Conservation (phyloP, 2,113 vertebrate species). For the Apeltes quadracus region DNA sequence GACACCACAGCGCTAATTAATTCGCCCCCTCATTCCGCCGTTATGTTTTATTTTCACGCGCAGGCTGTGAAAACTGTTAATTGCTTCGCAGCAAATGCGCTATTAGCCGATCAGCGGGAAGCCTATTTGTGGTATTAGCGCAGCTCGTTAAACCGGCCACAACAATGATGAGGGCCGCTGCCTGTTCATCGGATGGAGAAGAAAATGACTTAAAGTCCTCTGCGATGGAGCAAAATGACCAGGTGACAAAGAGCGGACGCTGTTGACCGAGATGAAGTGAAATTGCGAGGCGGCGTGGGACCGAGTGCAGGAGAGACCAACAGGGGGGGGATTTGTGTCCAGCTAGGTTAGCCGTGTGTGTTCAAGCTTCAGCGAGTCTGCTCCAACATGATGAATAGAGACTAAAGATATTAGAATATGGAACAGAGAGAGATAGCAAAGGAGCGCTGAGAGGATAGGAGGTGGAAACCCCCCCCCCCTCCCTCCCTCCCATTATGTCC, state of each 20-base stretch:
- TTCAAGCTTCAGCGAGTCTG: slow-evolving; percentile 49
- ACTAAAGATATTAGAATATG: slow-evolving; percentile 70
- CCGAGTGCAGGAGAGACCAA: slow-evolving; percentile 3
- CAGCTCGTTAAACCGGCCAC: slow-evolving; percentile 59
- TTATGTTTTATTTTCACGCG: background rate
- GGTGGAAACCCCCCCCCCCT: slow-evolving; percentile 52
- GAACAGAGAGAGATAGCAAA: slow-evolving; percentile 70
- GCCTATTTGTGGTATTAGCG: slow-evolving; percentile 63
- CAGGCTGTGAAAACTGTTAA: slow-evolving; percentile 16
- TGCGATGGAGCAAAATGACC: slow-evolving; percentile 7
- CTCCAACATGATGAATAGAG: slow-evolving; percentile 58
- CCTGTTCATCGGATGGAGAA: slow-evolving; percentile 48
- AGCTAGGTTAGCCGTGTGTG: slow-evolving; percentile 56
- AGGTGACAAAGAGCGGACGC: slow-evolving; percentile 13
- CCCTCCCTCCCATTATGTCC: slow-evolving; percentile 55
- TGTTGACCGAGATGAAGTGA: slow-evolving; percentile 18
- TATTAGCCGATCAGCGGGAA: slow-evolving; percentile 58
- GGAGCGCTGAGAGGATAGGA: slow-evolving; percentile 63
- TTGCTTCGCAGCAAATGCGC: slow-evolving; percentile 24
- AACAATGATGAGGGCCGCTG: slow-evolving; percentile 37
- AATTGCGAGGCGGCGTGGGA: slow-evolving; percentile 7
- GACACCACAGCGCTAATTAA: background rate
- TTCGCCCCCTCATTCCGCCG: background rate
- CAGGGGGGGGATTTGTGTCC: slow-evolving; percentile 56
- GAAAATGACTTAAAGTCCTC: slow-evolving; percentile 1